phyloP scores from a whole-genome alignment of 2,797 vertebrate genomes.

The Synanceia verrucosa region DNA sequence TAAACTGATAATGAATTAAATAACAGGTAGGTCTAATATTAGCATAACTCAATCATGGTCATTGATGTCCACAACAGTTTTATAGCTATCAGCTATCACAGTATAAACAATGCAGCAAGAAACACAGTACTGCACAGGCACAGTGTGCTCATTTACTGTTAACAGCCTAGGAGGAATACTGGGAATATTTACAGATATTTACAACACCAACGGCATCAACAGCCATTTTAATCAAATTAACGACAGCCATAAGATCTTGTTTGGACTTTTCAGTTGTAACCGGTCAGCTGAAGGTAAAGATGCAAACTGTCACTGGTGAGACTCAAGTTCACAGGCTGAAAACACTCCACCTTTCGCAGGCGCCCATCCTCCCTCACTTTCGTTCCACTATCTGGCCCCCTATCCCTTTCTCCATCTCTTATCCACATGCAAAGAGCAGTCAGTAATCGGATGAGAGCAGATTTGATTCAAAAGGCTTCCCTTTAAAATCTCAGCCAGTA shows the following conservation, averaged over 20 bases:
- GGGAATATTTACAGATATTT: neutral
- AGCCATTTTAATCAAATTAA: no score
- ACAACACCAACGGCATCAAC: neutral
- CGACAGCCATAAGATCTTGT: neutral
- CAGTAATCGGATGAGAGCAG: conserved; percentile 87
- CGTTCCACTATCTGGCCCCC: conserved; percentile 59
- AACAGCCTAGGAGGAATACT: neutral
- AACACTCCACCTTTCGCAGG: conserved; percentile 17
- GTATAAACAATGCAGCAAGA: neutral
- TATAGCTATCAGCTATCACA: neutral
- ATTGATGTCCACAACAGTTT: neutral
- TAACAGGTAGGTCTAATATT: neutral
- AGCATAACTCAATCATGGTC: neutral
- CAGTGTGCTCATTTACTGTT: neutral
- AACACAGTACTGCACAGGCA: neutral
- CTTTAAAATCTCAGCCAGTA: conserved; percentile 84
- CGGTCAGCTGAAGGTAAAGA: neutral
- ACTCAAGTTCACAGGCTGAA: conserved; percentile 16
- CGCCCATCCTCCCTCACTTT: conserved; percentile 60
- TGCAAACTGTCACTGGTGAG: neutral
- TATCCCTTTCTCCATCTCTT: conserved; percentile 81
- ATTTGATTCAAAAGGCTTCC: conserved; percentile 85
- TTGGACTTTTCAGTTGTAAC: neutral
- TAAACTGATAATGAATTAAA: neutral
- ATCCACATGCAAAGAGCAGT: conserved; percentile 87